phyloP scores from a whole-genome alignment of 2,888 invertebrate species.

The Apotomis turbidana region DNA sequence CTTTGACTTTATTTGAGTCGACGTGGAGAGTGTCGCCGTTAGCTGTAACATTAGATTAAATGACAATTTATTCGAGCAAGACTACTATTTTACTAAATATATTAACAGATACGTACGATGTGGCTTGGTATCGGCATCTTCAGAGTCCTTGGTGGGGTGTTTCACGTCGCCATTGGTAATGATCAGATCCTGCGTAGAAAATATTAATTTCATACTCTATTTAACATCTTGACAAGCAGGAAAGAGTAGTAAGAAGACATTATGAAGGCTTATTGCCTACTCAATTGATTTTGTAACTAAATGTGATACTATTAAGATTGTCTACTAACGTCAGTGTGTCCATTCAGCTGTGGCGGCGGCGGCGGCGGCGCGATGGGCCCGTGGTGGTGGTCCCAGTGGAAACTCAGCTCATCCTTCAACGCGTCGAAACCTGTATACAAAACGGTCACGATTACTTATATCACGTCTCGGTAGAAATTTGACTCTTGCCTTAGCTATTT shows the following conservation, averaged over 20 bases:
- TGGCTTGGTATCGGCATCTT: slow-evolving; percentile 60
- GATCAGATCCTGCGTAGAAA: slow-evolving; percentile 64
- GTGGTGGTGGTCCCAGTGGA: slow-evolving; percentile 88
- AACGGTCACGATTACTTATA: background rate
- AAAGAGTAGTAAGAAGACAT: too few species aligned
- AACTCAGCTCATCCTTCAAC: slow-evolving; percentile 88
- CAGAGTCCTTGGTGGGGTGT: slow-evolving; percentile 61
- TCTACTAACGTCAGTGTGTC: slow-evolving; percentile 50
- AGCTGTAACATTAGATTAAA: slow-evolving; percentile 57
- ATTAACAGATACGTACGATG: slow-evolving; percentile 59
- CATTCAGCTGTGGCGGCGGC: slow-evolving; percentile 61
- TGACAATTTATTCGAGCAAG: background rate
- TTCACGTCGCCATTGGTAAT: slow-evolving; percentile 76
- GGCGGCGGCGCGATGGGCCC: slow-evolving; percentile 79
- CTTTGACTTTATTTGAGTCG: slow-evolving; percentile 81
- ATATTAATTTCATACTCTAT: slow-evolving; percentile 7
- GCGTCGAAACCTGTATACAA: slow-evolving; percentile 85
- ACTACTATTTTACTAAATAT: slow-evolving; percentile 11
- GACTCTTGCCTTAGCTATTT: background rate
- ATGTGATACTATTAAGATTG: too few species aligned
- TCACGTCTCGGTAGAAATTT: background rate
- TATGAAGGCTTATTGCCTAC: too few species aligned
- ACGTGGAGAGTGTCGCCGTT: slow-evolving; percentile 77
- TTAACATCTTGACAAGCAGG: background rate
- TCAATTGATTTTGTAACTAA: too few species aligned